Evolutionary conservation across 2,113 vertebrate genomes (phyloP).

Genomic region (Micronisus gabar): DNA sequence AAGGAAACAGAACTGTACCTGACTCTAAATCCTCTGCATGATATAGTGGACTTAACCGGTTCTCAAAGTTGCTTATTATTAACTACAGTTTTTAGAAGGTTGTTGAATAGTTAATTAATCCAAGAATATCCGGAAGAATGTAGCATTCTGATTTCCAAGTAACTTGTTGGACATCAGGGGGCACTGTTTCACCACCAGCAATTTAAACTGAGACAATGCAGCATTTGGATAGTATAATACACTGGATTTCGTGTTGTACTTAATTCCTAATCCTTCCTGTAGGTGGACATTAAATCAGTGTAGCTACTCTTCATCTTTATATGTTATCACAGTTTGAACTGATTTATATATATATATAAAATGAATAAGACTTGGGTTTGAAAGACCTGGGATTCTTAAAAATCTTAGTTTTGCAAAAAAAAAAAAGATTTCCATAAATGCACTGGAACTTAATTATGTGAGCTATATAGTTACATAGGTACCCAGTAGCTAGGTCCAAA

Average conservation of each 20-base stretch:
- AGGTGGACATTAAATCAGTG: neutral
- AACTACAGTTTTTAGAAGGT: neutral
- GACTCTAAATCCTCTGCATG: neutral
- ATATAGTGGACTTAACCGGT: neutral
- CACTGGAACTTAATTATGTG: neutral
- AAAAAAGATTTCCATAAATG: neutral
- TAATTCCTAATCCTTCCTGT: neutral
- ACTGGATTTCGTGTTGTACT: neutral
- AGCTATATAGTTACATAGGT: neutral
- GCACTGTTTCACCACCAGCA: conserved; percentile 2
- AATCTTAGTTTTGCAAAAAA: neutral
- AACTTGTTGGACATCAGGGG: neutral
- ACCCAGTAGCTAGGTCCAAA: neutral
- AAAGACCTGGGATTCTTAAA: neutral
- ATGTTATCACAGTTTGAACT: neutral
- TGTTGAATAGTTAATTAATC: neutral
- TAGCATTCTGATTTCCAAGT: neutral
- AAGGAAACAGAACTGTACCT: neutral
- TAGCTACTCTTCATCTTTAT: neutral
- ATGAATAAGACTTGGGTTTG: neutral
- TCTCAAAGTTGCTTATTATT: neutral
- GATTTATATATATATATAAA: neutral
- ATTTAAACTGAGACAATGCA: neutral
- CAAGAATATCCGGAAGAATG: neutral
- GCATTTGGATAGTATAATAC: accelerated